phyloP scores from a whole-genome alignment of 30 jellyfish, hydroid and myxozoan species.

The Chrysaora quinquecirrha region DNA sequence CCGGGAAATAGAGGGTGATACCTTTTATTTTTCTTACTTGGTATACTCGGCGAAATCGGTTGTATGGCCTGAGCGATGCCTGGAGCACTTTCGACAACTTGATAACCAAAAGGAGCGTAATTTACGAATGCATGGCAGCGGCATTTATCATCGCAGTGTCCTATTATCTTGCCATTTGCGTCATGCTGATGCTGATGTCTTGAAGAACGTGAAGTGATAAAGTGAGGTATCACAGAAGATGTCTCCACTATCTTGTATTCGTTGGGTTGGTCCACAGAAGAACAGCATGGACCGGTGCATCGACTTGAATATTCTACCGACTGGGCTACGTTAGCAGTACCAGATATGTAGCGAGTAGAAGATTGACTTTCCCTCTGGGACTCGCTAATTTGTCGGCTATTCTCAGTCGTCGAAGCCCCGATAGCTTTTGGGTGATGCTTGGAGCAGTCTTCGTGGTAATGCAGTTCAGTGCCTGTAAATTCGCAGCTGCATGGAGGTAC shows the following conservation, averaged over 20 bases:
- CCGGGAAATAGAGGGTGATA: constrained; percentile 77
- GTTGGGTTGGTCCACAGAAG: constrained; percentile 46
- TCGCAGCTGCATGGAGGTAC: constrained; percentile 54
- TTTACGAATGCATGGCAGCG: constrained; percentile 72
- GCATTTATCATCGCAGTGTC: constrained; percentile 88
- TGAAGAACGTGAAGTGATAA: constrained; percentile 59
- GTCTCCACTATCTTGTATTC: constrained; percentile 79
- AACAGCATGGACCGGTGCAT: constrained; percentile 85
- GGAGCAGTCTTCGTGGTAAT: constrained; percentile 57
- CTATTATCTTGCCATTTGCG: constrained; percentile 44
- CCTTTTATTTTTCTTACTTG: constrained; percentile 68
- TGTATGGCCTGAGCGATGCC: constrained; percentile 85
- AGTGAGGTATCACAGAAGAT: constrained; percentile 64
- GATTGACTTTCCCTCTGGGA: no score
- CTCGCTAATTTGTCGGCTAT: neutral
- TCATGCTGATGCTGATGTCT: constrained; percentile 56
- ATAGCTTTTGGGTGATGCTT: constrained; percentile 32
- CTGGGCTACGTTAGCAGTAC: constrained; percentile 39
- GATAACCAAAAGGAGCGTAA: constrained; percentile 88
- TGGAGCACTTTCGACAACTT: constrained; percentile 78
- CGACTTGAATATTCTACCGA: constrained; percentile 60
- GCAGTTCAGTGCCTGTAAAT: constrained; percentile 42
- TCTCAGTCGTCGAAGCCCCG: constrained; percentile 10
- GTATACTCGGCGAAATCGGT: constrained; percentile 70
- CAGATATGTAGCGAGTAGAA: constrained; percentile 10